phyloP scores from a whole-genome alignment of 1,140 invertebrate species.

The Andricus grossulariae region DNA sequence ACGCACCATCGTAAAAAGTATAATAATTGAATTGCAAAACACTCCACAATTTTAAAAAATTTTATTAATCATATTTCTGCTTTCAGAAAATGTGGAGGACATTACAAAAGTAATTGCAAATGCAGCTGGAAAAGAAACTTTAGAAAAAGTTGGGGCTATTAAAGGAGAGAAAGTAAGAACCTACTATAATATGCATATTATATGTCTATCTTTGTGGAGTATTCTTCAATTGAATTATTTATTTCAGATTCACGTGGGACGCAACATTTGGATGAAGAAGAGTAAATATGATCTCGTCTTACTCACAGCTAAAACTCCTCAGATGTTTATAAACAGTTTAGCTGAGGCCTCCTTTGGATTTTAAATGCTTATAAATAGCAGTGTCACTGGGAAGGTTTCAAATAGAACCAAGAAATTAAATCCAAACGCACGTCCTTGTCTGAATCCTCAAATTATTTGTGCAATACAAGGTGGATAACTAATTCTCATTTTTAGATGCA shows the following conservation, averaged over 20 bases:
- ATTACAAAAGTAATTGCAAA: too few species aligned
- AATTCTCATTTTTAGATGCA: too few species aligned
- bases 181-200: too few species aligned
- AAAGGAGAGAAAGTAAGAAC: too few species aligned
- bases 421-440: not conserved
- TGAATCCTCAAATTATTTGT: not conserved
- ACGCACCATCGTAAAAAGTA: too few species aligned
- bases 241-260: not conserved
- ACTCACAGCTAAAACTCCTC: not conserved
- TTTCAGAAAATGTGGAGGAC: too few species aligned
- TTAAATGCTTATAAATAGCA: not conserved
- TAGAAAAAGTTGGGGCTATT: too few species aligned
- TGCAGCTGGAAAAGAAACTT: too few species aligned
- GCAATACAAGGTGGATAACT: not conserved
- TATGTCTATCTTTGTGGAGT: too few species aligned
- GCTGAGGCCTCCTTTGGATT: not conserved
- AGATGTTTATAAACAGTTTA: constrained; percentile 10
- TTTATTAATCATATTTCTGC: too few species aligned
- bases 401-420: not conserved
- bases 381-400: not conserved
- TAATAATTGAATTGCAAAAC: too few species aligned
- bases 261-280: not conserved
- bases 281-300: not conserved
- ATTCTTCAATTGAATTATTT: not conserved
- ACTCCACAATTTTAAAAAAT: too few species aligned